Percentiles rank a stretch among this genome's conserved stretches.
Conservation (phyloP, 1,140 invertebrate species). For the Sminthurides bifidus region DNA sequence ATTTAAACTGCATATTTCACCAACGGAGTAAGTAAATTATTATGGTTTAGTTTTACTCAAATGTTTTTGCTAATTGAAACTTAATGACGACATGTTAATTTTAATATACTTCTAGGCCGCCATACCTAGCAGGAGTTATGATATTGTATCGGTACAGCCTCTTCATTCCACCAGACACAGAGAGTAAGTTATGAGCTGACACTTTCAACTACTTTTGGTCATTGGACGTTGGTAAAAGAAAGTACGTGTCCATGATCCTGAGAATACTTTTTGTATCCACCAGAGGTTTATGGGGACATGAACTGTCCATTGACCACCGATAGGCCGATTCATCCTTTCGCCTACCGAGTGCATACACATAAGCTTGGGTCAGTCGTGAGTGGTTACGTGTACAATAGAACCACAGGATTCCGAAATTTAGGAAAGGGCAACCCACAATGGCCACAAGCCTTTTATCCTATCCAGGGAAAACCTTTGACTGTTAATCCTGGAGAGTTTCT, state of each 20-base stretch:
- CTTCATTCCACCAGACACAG: slow-evolving; percentile 35
- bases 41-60: slow-evolving; percentile 10
- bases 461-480: slow-evolving; percentile 30
- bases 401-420: slow-evolving; percentile 2
- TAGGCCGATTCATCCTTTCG: slow-evolving; percentile 43
- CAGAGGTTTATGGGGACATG: slow-evolving; percentile 37
- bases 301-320: slow-evolving; percentile 33
- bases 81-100: background rate
- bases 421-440: slow-evolving; percentile 38
- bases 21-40: slow-evolving; percentile 32
- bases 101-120: slow-evolving; percentile 33
- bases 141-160: slow-evolving; percentile 32
- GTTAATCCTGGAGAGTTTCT: slow-evolving; percentile 35
- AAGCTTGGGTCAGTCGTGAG: slow-evolving; percentile 41
- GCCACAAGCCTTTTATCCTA: slow-evolving; percentile 42
- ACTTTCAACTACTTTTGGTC: no score
- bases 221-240: no score
- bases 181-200: slow-evolving; percentile 34
- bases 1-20: slow-evolving; percentile 33
- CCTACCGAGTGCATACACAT: slow-evolving; percentile 49
- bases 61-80: background rate
- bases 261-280: slow-evolving; percentile 9
- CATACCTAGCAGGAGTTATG: slow-evolving; percentile 39
- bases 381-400: slow-evolving; percentile 37
- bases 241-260: no score